Conservation (phyloP, 2,797 vertebrate genomes). For the Heliangelus exortis region DNA sequence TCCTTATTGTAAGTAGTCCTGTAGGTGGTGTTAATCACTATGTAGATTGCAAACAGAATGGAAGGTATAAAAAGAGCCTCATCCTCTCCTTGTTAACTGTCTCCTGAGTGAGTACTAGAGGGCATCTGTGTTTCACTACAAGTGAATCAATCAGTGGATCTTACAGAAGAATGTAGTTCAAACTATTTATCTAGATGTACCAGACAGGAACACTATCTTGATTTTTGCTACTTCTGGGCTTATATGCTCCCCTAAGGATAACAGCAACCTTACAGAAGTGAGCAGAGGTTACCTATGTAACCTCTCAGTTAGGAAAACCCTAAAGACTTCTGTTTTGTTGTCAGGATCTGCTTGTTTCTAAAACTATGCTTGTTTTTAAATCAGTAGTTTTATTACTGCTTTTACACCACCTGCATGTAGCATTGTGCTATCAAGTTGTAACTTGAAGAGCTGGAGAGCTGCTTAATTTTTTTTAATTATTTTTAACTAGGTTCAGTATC, state of each 20-base stretch:
- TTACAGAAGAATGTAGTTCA: not conserved
- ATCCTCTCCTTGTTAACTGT: not conserved
- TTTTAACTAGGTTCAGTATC: rapidly evolving
- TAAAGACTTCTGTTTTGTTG: not conserved
- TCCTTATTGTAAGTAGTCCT: not conserved
- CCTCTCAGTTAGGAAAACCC: not conserved
- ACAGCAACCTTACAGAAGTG: not conserved
- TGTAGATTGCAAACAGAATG: not conserved
- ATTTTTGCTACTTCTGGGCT: not conserved
- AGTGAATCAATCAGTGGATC: not conserved
- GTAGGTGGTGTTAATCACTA: not conserved
- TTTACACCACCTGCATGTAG: not conserved
- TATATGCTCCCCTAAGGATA: not conserved
- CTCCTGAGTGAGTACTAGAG: not conserved
- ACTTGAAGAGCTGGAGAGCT: not conserved
- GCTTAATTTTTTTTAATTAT: not conserved
- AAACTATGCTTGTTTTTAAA: not conserved
- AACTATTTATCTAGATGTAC: not conserved
- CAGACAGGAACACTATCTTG: not conserved
- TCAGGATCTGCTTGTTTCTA: not conserved
- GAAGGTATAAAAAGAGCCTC: not conserved
- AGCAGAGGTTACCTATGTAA: not conserved
- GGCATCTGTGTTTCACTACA: not conserved
- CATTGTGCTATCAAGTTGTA: not conserved
- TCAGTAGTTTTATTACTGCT: not conserved